Percentiles rank a stretch among this genome's conserved stretches.
Conservation (phyloP, 2,888 invertebrate species). For the Nymphalis urticae region DNA sequence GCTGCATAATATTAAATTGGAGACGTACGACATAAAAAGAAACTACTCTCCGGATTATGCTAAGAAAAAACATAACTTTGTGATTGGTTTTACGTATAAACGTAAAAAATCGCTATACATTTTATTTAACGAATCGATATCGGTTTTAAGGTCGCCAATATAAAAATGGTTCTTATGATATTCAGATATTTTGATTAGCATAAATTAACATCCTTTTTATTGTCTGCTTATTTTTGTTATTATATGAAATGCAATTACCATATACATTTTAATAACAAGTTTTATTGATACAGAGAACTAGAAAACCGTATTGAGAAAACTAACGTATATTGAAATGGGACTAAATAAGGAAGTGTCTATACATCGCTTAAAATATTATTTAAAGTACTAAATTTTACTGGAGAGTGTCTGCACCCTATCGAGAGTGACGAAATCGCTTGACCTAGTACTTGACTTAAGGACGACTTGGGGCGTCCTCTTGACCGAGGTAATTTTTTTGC, state of each 20-base stretch:
- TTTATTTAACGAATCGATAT: background rate
- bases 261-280: no score
- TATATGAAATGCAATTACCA: no score
- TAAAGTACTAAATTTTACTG: background rate
- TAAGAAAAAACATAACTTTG: background rate
- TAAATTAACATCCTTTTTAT: no score
- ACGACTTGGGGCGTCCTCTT: conserved; percentile 10
- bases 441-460: conserved; percentile 20
- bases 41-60: background rate
- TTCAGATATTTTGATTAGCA: no score
- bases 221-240: no score
- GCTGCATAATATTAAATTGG: background rate
- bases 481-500: conserved; percentile 3
- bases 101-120: background rate
- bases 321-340: background rate
- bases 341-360: background rate
- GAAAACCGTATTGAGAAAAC: no score
- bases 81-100: background rate
- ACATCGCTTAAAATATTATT: background rate
- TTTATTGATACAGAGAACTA: no score
- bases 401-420: background rate
- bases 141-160: background rate
- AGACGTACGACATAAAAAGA: background rate
- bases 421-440: conserved; percentile 19
- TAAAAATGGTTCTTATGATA: no score